phyloP scores from a whole-genome alignment of 2,113 vertebrate species.

The Indicator indicator region DNA sequence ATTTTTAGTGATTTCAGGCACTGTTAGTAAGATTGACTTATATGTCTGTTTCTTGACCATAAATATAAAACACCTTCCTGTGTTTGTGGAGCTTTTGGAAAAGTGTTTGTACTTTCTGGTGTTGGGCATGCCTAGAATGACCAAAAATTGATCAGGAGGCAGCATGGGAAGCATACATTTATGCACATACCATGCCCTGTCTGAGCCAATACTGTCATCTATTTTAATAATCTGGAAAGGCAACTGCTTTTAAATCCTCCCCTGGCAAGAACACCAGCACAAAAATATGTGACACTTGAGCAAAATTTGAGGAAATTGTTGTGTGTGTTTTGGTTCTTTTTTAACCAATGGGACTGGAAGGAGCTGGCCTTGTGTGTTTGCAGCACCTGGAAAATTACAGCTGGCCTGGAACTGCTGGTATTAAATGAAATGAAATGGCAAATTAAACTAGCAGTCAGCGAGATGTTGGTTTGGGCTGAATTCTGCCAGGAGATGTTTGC shows the following conservation, averaged over 20 bases:
- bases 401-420: background rate
- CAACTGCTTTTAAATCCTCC: constrained; percentile 34
- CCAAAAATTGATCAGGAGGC: constrained; percentile 15
- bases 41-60: background rate
- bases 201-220: background rate
- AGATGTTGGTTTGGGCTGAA: background rate
- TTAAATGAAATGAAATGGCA: background rate
- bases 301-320: background rate
- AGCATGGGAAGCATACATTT: background rate
- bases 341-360: background rate
- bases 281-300: background rate
- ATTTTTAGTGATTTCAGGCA: background rate
- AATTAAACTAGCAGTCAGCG: background rate
- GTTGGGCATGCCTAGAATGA: background rate
- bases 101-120: background rate
- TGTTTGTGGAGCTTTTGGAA: constrained; percentile 27
- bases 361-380: background rate
- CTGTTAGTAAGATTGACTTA: background rate
- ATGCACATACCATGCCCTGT: background rate
- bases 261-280: background rate
- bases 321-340: constrained; percentile 32
- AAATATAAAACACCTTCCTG: constrained; percentile 5
- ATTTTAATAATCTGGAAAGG: constrained; percentile 25
- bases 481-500: background rate
- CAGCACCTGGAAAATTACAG: constrained; percentile 13